These are phyloP conservation scores for Thera obeliscata DNA, from an alignment of 2,888 invertebrate genomes.

Conservation along the genomic window DNA sequence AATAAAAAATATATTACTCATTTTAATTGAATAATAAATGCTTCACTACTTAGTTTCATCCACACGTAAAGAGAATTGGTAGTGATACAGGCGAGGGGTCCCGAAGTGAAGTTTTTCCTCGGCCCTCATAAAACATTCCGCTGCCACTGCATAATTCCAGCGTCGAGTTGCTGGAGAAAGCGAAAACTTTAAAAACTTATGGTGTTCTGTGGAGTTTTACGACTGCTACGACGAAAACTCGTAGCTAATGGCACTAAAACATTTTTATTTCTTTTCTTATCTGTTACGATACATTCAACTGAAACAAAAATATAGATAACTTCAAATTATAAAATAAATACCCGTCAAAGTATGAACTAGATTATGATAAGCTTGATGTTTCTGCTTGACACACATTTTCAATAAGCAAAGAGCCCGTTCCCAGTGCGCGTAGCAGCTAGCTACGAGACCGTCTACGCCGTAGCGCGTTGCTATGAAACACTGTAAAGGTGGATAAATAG, in stretches of 20 bases:
- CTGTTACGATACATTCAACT: not conserved
- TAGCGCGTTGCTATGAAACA: not conserved
- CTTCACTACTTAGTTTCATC: not conserved
- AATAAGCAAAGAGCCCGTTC: not conserved
- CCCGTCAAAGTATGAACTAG: not conserved
- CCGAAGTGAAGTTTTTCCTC: constrained; percentile 54
- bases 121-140: constrained; percentile 62
- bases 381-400: not conserved
- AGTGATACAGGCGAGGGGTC: constrained; percentile 40
- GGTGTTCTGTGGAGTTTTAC: constrained; percentile 21
- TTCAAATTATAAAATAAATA: not conserved
- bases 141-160: constrained; percentile 57
- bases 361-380: not conserved
- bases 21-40: too few relatives aligned
- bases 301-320: not conserved
- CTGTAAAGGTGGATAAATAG: too few relatives aligned
- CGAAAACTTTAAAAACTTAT: constrained; percentile 33
- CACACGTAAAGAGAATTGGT: not conserved
- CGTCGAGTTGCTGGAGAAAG: constrained; percentile 38
- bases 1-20: too few relatives aligned
- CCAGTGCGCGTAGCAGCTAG: constrained; percentile 1
- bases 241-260: not conserved
- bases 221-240: constrained; percentile 16
- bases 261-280: not conserved
- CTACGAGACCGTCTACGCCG: constrained; percentile 14